Evolutionary conservation across 2,113 vertebrate genomes (phyloP).

Genomic region (Lamprotornis superbus): DNA sequence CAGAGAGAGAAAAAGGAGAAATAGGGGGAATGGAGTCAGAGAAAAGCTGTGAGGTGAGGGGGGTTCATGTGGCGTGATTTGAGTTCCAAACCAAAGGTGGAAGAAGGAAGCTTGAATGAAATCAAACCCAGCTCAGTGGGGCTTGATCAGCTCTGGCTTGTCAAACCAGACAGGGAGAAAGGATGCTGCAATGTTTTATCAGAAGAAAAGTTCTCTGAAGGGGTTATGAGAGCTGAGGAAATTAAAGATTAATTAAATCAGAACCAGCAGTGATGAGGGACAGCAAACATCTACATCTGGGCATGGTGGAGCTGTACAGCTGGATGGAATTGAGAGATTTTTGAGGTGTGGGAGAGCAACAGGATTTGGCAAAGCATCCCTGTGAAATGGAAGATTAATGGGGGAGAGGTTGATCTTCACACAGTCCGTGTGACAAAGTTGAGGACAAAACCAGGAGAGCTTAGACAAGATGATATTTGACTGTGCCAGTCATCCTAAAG

Average conservation of each 20-base stretch:
- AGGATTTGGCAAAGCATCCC: background rate
- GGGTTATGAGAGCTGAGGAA: background rate
- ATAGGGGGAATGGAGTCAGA: accelerated
- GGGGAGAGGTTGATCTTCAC: background rate
- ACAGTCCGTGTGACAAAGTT: background rate
- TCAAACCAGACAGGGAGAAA: background rate
- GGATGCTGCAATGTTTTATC: background rate
- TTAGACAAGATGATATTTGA: background rate
- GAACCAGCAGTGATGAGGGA: background rate
- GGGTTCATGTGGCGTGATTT: accelerated
- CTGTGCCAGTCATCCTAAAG: background rate
- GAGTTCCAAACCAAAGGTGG: background rate
- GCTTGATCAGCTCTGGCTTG: background rate
- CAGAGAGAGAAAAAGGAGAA: background rate
- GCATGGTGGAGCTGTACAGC: background rate
- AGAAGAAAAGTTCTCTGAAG: background rate
- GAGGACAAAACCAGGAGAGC: background rate
- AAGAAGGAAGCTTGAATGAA: background rate
- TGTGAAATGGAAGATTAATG: background rate
- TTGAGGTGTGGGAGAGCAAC: background rate
- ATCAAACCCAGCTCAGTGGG: no score
- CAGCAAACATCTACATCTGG: background rate
- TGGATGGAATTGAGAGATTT: background rate
- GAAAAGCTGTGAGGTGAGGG: background rate
- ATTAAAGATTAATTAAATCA: background rate